Conservation (phyloP, 1,140 invertebrate species). For the Drosophila baimaii region DNA sequence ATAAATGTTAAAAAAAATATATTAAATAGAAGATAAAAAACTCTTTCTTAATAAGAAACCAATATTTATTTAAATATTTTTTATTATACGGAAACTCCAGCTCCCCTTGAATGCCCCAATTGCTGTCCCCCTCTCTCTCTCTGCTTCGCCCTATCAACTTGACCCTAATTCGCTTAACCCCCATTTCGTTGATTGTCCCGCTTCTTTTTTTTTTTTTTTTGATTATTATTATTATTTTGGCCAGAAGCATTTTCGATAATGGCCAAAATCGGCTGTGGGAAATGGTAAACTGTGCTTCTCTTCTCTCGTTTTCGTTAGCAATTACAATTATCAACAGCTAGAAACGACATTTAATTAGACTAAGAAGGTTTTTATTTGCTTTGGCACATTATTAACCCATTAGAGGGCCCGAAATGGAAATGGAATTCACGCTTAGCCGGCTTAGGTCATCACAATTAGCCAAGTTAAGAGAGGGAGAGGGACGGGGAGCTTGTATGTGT, state of each 20-base stretch:
- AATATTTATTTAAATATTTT: slow-evolving; percentile 3
- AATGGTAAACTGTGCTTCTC: slow-evolving; percentile 22
- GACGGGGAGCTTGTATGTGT: not conserved
- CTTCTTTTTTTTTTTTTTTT: slow-evolving; percentile 9
- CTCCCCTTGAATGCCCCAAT: not conserved
- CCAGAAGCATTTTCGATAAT: slow-evolving; percentile 57
- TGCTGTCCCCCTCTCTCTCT: slow-evolving; percentile 3
- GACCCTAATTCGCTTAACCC: slow-evolving; percentile 45
- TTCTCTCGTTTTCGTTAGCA: not conserved
- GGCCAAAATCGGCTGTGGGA: slow-evolving; percentile 23
- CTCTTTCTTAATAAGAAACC: no score
- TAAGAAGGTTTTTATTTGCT: slow-evolving; percentile 51
- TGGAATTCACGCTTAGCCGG: slow-evolving; percentile 17
- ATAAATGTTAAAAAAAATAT: no score
- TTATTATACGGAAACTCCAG: not conserved
- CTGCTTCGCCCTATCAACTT: slow-evolving; percentile 13
- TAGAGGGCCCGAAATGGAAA: slow-evolving; percentile 43
- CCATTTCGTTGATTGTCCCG: slow-evolving; percentile 49
- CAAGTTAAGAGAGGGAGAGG: slow-evolving; percentile 8
- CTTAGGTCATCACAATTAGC: slow-evolving; percentile 55
- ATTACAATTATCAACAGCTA: slow-evolving; percentile 55
- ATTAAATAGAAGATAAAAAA: no score
- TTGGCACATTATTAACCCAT: slow-evolving; percentile 65
- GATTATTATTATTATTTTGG: no score
- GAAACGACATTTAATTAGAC: slow-evolving; percentile 59